These are phyloP conservation scores for Lymantria monacha DNA, from an alignment of 2,888 invertebrate genomes.

Conservation along the genomic window DNA sequence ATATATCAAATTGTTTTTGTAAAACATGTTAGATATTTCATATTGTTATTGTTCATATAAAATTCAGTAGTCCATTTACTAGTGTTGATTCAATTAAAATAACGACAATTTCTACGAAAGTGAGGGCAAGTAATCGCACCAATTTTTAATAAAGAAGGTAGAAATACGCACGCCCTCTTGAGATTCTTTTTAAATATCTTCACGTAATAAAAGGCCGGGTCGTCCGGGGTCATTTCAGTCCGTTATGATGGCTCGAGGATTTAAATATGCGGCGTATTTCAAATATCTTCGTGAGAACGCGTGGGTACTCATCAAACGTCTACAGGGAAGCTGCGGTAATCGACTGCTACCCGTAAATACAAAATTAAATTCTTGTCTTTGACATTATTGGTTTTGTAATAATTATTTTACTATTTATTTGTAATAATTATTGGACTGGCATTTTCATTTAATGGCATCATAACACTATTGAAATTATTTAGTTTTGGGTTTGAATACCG, in stretches of 20 bases:
- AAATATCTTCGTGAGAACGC: conserved; percentile 63
- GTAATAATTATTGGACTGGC: too few species aligned
- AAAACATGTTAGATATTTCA: too few species aligned
- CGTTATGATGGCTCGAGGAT: conserved; percentile 65
- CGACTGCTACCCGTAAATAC: conserved; percentile 66
- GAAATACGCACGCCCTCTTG: conserved; percentile 28
- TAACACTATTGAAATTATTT: too few species aligned
- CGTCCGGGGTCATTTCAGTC: conserved; percentile 62
- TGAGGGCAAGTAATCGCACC: background rate
- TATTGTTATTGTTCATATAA: too few species aligned
- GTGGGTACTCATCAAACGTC: conserved; percentile 42
- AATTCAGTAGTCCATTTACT: too few species aligned
- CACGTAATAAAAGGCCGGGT: conserved; percentile 49
- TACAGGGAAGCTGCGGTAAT: conserved; percentile 49
- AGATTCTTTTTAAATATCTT: conserved; percentile 40
- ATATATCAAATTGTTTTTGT: too few species aligned
- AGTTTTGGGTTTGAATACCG: too few species aligned
- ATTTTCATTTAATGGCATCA: too few species aligned
- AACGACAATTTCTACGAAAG: too few species aligned
- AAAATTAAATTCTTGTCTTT: conserved; percentile 39
- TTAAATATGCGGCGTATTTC: conserved; percentile 76
- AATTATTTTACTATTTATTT: too few species aligned
- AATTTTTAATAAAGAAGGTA: conserved; percentile 35
- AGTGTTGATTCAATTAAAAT: too few species aligned
- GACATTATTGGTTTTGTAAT: background rate